Conservation (phyloP, 2,888 invertebrate genomes). For the Timema cristinae region DNA sequence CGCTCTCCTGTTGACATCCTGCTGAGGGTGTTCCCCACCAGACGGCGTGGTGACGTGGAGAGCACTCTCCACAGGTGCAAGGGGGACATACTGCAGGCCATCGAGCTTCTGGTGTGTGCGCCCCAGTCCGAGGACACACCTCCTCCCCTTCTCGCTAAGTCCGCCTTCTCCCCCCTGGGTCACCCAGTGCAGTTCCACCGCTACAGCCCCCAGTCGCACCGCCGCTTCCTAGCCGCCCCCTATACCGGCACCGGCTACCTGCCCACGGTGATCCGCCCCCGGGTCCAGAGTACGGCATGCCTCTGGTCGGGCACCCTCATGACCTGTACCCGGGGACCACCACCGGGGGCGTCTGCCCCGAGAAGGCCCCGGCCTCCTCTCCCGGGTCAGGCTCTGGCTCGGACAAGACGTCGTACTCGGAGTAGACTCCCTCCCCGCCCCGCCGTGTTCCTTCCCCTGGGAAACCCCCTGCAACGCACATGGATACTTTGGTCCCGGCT, state of each 20-base stretch:
- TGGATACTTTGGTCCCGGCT: no score
- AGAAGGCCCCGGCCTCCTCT: conserved; percentile 47
- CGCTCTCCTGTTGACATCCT: conserved; percentile 84
- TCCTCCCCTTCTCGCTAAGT: conserved; percentile 44
- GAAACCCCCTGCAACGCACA: no score
- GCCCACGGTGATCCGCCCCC: conserved; percentile 66
- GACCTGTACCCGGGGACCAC: conserved; percentile 41
- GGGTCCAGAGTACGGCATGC: conserved; percentile 42
- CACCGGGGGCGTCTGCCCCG: conserved; percentile 35
- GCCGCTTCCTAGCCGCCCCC: conserved; percentile 76
- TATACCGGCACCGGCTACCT: conserved; percentile 80
- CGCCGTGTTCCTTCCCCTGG: neutral
- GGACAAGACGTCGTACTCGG: conserved; percentile 54
- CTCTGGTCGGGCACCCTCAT: conserved; percentile 37
- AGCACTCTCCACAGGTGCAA: conserved; percentile 75
- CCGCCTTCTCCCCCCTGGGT: conserved; percentile 71
- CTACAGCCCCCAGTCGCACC: conserved; percentile 46
- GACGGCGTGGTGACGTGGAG: conserved; percentile 82
- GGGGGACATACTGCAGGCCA: conserved; percentile 61
- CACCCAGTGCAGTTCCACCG: conserved; percentile 32
- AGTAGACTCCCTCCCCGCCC: conserved; percentile 40
- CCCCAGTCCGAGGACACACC: conserved; percentile 14
- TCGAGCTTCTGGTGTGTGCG: conserved; percentile 82
- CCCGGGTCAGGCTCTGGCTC: conserved; percentile 52
- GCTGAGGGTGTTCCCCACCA: conserved; percentile 82